Evolutionary conservation across 2,113 vertebrate species (phyloP), one percentile per base, ranked within the genome.

Genomic region (Sakesphorus luctuosus): DNA sequence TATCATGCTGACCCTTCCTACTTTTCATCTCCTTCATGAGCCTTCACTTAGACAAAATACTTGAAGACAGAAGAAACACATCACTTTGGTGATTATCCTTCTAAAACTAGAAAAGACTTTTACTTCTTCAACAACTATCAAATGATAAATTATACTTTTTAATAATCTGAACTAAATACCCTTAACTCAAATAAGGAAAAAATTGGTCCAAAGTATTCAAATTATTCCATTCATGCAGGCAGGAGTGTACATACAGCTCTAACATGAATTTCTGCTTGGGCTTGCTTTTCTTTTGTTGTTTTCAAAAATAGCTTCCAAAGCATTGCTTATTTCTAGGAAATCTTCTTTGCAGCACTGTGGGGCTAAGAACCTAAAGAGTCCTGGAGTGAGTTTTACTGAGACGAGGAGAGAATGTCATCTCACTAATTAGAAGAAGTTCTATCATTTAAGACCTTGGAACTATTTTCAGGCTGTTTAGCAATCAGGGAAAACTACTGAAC

Each of bases 391-490:
- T 86, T 95, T 93, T 95, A 43, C 87, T 96, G 61, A 68, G 49
- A 55, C 65, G 91, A 96, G 44, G 13, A 78, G 36, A 89, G 52
- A 94, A 63, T 46, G 28, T 47, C 44, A 52, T 74, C 90, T 61
- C 17, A 6, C 47, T 97, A 88, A 95, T 96, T 72, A 96, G 50
- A 83, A 94, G 38, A 84, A 67, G 40, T 53, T 67, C 36, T 25
- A 21, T 16, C 84, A 55, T 63, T 93, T 80, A 90, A 95, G 86
- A 93, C 44, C 81, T 87, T 90, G 40, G 38, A 55, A 87, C 28
- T 92, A 76, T 90, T 97, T 94, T 82, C 84, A 79, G 72, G 9
- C 61, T 95, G 66, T 91, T 93, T 85, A 72, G 77, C 76, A 89
- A 69, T 77, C 93, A 95, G 52, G 47, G 40, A 71, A 84, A 97